Conservation (phyloP, 2,113 vertebrate genomes). For the Caretta caretta region DNA sequence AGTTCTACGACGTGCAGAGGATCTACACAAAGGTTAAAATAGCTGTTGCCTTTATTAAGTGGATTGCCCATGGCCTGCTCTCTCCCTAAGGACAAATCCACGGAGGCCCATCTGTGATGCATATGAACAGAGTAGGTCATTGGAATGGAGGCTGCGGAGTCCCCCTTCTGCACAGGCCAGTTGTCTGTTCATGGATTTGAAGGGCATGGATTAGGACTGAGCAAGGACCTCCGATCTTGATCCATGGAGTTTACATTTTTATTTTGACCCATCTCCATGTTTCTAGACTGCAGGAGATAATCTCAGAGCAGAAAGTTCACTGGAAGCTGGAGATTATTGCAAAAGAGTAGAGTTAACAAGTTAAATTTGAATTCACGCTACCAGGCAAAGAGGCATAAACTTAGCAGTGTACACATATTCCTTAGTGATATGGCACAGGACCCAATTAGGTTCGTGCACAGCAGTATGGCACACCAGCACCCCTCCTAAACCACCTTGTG, state of each 20-base stretch:
- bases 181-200: neutral
- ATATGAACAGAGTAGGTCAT: neutral
- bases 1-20: neutral
- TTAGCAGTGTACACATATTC: neutral
- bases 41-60: neutral
- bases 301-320: neutral
- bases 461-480: neutral
- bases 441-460: neutral
- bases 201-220: neutral
- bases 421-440: neutral
- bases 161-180: neutral
- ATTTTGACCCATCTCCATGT: neutral
- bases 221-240: neutral
- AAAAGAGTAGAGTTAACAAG: neutral
- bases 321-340: neutral
- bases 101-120: neutral
- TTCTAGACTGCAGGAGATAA: neutral
- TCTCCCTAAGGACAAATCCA: neutral
- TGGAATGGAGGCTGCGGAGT: neutral
- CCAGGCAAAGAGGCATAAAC: too few species aligned
- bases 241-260: neutral
- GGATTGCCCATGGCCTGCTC: neutral
- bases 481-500: neutral
- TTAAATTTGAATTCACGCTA: neutral
- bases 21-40: neutral